Evolutionary conservation across 2,797 vertebrate genomes (phyloP).

Genomic region (Pseudochaenichthys georgianus): DNA sequence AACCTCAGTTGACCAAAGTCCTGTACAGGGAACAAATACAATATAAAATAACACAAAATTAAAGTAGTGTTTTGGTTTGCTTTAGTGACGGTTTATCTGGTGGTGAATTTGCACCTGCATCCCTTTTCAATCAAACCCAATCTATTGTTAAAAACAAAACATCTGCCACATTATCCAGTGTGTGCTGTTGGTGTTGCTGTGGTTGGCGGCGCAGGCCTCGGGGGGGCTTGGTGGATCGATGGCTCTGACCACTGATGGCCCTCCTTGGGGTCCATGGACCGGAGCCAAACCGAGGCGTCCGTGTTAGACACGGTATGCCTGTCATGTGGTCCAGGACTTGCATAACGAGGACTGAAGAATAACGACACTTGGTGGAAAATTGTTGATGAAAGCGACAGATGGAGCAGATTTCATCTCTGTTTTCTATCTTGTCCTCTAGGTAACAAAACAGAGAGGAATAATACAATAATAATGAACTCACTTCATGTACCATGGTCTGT

Average conservation of each 20-base stretch:
- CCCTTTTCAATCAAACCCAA: conserved; percentile 5
- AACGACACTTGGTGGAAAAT: conserved; percentile 12
- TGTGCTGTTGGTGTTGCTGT: conserved; percentile 13
- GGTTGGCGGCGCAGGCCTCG: conserved; percentile 31
- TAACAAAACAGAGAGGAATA: conserved; percentile 42
- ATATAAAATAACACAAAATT: neutral
- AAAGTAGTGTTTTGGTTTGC: neutral
- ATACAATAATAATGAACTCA: conserved; percentile 1
- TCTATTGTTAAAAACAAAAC: neutral
- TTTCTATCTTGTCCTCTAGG: conserved; percentile 31
- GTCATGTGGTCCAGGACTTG: conserved; percentile 38
- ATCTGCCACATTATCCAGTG: neutral
- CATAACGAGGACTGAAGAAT: conserved; percentile 37
- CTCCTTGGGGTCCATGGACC: conserved; percentile 47
- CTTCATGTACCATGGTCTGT: conserved; percentile 4
- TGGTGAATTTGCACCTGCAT: conserved; percentile 1
- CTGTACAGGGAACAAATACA: too few relatives aligned
- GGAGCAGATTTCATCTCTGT: conserved; percentile 19
- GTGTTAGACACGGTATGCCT: conserved; percentile 41
- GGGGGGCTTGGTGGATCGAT: conserved; percentile 61
- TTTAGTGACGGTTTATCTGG: neutral
- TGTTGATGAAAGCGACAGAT: conserved; percentile 16
- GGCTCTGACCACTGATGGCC: conserved; percentile 56
- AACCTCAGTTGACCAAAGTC: too few relatives aligned
- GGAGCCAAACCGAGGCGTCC: conserved; percentile 43